Evolutionary conservation across 2,113 vertebrate species (phyloP).

Genomic region (Scomber colias): DNA sequence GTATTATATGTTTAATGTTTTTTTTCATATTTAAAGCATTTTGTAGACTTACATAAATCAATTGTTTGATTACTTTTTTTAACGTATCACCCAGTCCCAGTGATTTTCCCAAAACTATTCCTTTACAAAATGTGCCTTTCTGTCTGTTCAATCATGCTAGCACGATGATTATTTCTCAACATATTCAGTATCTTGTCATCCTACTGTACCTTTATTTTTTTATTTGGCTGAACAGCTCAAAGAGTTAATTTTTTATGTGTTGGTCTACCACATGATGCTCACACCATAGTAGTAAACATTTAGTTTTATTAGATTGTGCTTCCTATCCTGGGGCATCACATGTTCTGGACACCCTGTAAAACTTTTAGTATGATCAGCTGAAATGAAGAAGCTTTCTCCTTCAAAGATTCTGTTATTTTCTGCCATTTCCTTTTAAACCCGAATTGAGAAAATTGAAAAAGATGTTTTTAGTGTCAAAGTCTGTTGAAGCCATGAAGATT

Average conservation of each 20-base stretch:
- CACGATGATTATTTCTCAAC: neutral
- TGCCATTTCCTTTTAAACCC: neutral
- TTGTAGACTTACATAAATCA: too few relatives aligned
- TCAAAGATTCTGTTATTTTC: constrained; percentile 8
- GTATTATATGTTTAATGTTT: too few relatives aligned
- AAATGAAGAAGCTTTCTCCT: neutral
- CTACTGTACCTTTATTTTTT: neutral
- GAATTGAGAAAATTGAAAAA: constrained; percentile 15
- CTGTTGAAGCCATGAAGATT: constrained; percentile 34
- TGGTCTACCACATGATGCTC: constrained; percentile 1
- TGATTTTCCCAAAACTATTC: too few relatives aligned
- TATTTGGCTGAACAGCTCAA: neutral
- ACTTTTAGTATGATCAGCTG: neutral
- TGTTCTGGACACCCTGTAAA: constrained; percentile 5
- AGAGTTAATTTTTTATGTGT: neutral
- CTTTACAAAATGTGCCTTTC: too few relatives aligned
- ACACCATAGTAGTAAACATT: constrained; percentile 10
- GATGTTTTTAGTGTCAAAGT: constrained; percentile 15
- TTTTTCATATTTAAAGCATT: too few relatives aligned
- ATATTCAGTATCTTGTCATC: neutral
- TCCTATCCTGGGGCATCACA: constrained; percentile 18
- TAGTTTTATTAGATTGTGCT: constrained; percentile 12
- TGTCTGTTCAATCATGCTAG: too few relatives aligned
- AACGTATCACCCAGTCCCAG: too few relatives aligned
- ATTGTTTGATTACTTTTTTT: too few relatives aligned